Percentiles rank a stretch among this genome's conserved stretches.
These are phyloP conservation scores for Candidula unifasciata DNA, from an alignment of 2,888 invertebrate genomes.

Conservation along the genomic window DNA sequence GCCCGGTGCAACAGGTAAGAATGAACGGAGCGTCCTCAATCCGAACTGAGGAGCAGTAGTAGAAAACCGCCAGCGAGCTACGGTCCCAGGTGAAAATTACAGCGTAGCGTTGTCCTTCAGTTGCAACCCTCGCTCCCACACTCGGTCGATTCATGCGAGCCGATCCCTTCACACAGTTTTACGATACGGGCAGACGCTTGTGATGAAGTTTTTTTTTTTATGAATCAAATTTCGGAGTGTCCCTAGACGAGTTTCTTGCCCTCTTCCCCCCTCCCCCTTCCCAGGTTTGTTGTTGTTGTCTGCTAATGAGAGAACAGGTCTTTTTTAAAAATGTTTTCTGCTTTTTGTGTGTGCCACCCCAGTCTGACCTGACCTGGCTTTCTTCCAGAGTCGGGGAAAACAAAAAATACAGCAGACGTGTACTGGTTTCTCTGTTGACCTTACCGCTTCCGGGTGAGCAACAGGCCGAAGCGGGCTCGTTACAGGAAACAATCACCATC, in stretches of 20 bases:
- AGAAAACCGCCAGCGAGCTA: not conserved
- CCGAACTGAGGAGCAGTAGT: not conserved
- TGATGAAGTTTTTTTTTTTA: not conserved
- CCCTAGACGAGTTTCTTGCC: not conserved
- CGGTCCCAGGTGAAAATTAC: not conserved
- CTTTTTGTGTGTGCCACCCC: too few species aligned
- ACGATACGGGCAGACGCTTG: not conserved
- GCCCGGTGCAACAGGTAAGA: constrained; percentile 15
- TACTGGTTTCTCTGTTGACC: too few species aligned
- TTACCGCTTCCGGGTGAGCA: too few species aligned
- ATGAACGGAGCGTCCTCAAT: not conserved
- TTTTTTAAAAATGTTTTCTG: too few species aligned
- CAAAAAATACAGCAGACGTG: too few species aligned
- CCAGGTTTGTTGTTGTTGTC: not conserved
- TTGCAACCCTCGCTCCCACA: constrained; percentile 10
- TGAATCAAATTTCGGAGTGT: constrained; percentile 14
- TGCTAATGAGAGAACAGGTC: too few species aligned
- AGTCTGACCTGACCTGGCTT: too few species aligned
- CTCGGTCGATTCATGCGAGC: constrained; percentile 9
- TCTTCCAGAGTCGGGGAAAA: too few species aligned
- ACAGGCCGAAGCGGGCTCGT: too few species aligned
- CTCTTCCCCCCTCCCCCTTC: not conserved
- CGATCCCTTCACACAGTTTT: not conserved
- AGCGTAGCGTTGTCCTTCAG: not conserved
- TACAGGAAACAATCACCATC: too few species aligned